These are phyloP conservation scores for Ryuthela nishihirai DNA, from an alignment of 2,888 invertebrate genomes.

Conservation along the genomic window DNA sequence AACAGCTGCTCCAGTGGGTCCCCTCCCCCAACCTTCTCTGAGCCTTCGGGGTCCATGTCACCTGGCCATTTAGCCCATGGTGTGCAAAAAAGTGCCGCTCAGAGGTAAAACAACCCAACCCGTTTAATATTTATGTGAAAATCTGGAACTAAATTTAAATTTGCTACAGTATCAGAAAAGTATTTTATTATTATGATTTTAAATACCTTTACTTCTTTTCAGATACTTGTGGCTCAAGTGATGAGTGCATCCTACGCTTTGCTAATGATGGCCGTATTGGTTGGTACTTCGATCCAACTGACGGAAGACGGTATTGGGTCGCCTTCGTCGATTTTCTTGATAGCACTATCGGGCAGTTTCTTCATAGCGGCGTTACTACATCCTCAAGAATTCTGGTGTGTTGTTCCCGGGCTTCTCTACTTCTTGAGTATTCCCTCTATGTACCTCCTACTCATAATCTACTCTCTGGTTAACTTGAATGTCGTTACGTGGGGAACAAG, in stretches of 20 bases:
- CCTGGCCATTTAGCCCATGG: too few relatives aligned
- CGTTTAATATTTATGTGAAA: too few relatives aligned
- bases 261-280: conserved; percentile 99
- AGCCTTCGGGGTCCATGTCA: too few relatives aligned
- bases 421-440: conserved; percentile 90
- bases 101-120: too few relatives aligned
- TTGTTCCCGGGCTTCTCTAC: conserved; percentile 74
- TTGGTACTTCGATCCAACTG: conserved; percentile 95
- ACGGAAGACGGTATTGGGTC: conserved; percentile 96
- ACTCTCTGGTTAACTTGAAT: conserved; percentile 87
- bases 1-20: too few relatives aligned
- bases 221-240: conserved; percentile 90
- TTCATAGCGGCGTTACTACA: conserved; percentile 95
- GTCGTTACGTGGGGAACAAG: conserved; percentile 93
- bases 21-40: too few relatives aligned
- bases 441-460: conserved; percentile 88
- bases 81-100: too few relatives aligned
- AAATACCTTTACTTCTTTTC: conserved; percentile 44
- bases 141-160: too few relatives aligned
- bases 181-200: too few relatives aligned
- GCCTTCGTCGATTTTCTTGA: conserved; percentile 96
- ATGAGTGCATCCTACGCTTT: conserved; percentile 93
- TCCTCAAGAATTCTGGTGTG: conserved; percentile 75
- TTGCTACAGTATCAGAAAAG: too few relatives aligned
- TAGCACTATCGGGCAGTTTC: conserved; percentile 87